Percentiles rank a stretch among this genome's conserved stretches.
Conservation (phyloP, 1,140 invertebrate genomes). For the Tetramorium simillimum region DNA sequence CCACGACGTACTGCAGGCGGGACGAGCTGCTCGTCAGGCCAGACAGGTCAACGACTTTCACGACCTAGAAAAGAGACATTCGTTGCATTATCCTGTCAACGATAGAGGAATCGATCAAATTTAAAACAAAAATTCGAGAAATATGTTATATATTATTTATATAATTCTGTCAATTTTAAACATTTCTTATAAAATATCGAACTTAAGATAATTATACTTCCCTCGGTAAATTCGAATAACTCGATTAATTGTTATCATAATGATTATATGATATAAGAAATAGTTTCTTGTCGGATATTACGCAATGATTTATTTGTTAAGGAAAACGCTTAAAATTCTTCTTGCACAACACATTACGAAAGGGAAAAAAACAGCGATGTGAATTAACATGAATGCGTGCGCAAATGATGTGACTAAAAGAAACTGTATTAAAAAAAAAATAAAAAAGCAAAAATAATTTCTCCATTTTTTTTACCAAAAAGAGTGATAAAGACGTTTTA, state of each 20-base stretch:
- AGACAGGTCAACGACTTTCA: conserved; percentile 86
- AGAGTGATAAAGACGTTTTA: background rate
- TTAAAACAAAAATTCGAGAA: background rate
- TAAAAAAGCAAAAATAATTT: background rate
- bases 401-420: background rate
- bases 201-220: background rate
- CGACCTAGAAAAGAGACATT: conserved; percentile 74
- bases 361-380: background rate
- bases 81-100: background rate
- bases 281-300: background rate
- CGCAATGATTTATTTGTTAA: background rate
- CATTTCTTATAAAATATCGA: background rate
- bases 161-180: background rate
- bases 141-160: background rate
- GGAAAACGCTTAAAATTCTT: background rate
- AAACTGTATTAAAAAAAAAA: background rate
- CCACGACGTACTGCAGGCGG: conserved; percentile 87
- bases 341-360: conserved; percentile 6
- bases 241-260: background rate
- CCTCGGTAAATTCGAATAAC: background rate
- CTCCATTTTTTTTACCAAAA: background rate
- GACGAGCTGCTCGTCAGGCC: conserved; percentile 84
- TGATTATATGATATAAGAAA: background rate
- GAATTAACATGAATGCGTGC: background rate
- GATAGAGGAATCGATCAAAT: background rate